A percentile compares a stretch with the other conserved stretches of the same genome.
These are phyloP conservation scores for Tragelaphus scriptus DNA, from an alignment of 2,113 vertebrate genomes.

Conservation along the genomic window DNA sequence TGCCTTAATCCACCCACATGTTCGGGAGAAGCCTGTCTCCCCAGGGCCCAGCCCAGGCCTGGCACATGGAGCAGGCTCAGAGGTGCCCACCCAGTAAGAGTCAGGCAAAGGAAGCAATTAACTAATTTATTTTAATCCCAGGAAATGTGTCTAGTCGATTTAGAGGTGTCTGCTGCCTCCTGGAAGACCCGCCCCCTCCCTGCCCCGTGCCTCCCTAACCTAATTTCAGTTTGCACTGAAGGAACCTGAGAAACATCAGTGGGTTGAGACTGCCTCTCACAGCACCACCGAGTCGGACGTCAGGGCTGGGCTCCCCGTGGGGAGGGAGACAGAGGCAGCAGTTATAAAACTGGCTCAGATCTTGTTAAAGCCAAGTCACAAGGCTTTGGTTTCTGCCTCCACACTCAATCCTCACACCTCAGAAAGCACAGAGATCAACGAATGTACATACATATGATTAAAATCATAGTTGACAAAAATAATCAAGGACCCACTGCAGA, in stretches of 20 bases:
- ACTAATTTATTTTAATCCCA: neutral
- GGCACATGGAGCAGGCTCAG: neutral
- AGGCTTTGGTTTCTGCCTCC: neutral
- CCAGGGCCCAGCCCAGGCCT: neutral
- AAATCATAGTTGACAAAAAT: neutral
- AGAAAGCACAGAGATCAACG: fast-evolving
- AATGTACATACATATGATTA: fast-evolving
- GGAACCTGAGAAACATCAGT: neutral
- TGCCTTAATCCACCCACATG: neutral
- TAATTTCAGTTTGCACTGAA: neutral
- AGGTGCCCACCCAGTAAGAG: neutral
- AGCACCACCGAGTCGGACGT: fast-evolving
- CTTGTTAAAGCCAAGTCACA: neutral
- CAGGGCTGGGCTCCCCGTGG: neutral
- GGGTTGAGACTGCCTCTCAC: neutral
- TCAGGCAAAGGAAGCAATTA: neutral
- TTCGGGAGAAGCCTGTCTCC: neutral
- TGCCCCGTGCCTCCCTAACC: neutral
- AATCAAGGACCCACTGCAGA: neutral
- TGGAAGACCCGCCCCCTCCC: neutral
- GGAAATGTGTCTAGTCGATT: neutral
- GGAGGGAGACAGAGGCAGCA: neutral
- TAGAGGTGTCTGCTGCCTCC: neutral
- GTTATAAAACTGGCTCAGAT: neutral
- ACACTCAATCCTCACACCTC: neutral